Conservation (phyloP, 2,797 vertebrate genomes). For the Salmo trutta region DNA sequence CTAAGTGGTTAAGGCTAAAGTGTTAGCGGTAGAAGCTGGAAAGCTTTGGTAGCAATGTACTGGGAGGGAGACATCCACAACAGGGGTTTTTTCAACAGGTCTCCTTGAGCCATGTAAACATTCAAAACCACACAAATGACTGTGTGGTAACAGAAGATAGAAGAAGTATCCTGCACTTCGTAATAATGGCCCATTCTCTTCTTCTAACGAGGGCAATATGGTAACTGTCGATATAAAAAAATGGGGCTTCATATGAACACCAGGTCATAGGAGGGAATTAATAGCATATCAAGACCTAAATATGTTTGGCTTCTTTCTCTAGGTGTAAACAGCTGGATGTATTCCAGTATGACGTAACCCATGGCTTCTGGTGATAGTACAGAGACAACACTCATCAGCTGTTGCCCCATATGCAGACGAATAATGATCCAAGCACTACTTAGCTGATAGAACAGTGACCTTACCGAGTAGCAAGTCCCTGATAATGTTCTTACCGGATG, state of each 20-base stretch:
- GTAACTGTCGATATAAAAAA: constrained; percentile 20
- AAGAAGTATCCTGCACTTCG: background rate
- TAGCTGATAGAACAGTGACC: background rate
- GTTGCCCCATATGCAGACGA: background rate
- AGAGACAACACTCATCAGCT: background rate
- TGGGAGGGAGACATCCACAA: constrained; percentile 7
- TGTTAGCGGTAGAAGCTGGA: constrained; percentile 4
- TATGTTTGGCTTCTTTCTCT: background rate
- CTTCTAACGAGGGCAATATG: background rate
- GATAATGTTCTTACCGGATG: background rate
- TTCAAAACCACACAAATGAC: constrained; percentile 17
- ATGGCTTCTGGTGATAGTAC: background rate
- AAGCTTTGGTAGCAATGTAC: constrained; percentile 5
- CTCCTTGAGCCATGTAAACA: constrained; percentile 31
- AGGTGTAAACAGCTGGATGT: background rate
- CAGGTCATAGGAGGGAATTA: background rate
- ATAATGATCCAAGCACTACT: background rate
- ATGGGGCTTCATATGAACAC: constrained; percentile 27
- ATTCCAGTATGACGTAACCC: background rate
- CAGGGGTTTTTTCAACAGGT: constrained; percentile 32
- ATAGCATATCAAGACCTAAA: background rate
- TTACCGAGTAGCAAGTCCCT: background rate
- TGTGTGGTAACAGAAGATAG: background rate
- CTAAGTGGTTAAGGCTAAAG: constrained; percentile 11
- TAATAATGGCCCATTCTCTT: background rate